Base-by-base conservation (phyloP, 1,140 invertebrate genomes). In the Uloborus diversus region DNA sequence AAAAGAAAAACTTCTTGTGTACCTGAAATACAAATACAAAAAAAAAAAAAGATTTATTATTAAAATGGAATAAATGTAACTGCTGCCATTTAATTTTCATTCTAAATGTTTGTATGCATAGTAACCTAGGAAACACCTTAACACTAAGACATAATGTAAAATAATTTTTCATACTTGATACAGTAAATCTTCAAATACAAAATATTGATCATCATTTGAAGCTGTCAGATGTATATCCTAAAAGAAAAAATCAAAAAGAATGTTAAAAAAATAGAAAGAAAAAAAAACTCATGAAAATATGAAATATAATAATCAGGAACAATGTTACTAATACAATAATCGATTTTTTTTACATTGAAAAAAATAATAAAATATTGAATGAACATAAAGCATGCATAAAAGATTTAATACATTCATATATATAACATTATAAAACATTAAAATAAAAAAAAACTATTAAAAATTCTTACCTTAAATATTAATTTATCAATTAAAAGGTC, bases 191-290 rank as follows among this genome's bases (percentile, higher is more conserved):
- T 98, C 96, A 87, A 98, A 99, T 0, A 99, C 96, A 88, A 99
- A 99, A 86, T 98, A 98, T 85, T 98, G 96, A 86, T 98, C 96
- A 85, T 99, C 96, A 86, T 98, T 98, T 4, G 95, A 95, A 0
- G 96, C 95, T 13, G 96, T 98, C 47, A 98, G 86, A 86, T 97
- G 95, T 3, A 99, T 94, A 87, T 98, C 96, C 91, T 92, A 81
- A 75, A 87, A 85, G 66, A 56, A 78, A 66, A 56, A 51, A n/a
- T 65, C 13, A 53, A 59, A 59, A 53, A 7, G 17, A 14, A 59
- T 30, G 32, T 59, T 59, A 1, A 59, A 59, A 53, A 53, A 53
- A 14, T n/a, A 20, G 51, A 53, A 53, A 61, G 47, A 3, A 27
- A 28, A 49, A 51, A 11, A 5, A 51, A 68, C 23, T 28, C 13